phyloP scores from a whole-genome alignment of 2,113 vertebrate species.

The Myocastor coypus region DNA sequence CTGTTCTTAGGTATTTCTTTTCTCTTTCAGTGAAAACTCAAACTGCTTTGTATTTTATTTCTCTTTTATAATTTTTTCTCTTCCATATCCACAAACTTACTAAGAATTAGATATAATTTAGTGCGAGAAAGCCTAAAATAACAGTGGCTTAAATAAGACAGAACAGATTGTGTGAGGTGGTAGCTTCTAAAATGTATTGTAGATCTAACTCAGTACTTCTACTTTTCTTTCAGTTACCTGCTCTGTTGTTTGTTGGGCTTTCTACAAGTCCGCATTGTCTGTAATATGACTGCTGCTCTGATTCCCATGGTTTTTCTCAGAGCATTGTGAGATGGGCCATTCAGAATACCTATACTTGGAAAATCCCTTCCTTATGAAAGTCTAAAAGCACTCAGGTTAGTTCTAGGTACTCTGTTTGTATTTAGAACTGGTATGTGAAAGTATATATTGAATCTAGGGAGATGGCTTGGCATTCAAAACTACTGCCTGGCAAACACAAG shows the following conservation, averaged over 20 bases:
- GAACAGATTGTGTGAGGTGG: slow-evolving; percentile 31
- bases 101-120: slow-evolving; percentile 5
- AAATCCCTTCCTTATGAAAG: neutral
- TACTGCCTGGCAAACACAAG: too few relatives aligned
- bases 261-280: neutral
- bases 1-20: neutral
- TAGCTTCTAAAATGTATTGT: neutral
- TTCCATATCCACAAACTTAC: neutral
- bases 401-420: neutral
- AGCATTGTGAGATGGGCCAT: neutral
- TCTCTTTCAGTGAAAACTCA: neutral
- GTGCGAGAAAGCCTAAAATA: slow-evolving; percentile 39
- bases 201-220: neutral
- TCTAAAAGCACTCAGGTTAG: neutral
- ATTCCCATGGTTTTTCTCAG: neutral
- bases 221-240: neutral
- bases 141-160: neutral
- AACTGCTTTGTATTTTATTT: slow-evolving; percentile 22
- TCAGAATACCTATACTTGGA: neutral
- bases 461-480: too few relatives aligned
- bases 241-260: neutral
- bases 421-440: neutral
- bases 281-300: accelerated
- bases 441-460: too few relatives aligned
- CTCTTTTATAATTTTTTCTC: neutral